Evolutionary conservation across 2,888 invertebrate species (phyloP).

Genomic region (Blera fallax): DNA sequence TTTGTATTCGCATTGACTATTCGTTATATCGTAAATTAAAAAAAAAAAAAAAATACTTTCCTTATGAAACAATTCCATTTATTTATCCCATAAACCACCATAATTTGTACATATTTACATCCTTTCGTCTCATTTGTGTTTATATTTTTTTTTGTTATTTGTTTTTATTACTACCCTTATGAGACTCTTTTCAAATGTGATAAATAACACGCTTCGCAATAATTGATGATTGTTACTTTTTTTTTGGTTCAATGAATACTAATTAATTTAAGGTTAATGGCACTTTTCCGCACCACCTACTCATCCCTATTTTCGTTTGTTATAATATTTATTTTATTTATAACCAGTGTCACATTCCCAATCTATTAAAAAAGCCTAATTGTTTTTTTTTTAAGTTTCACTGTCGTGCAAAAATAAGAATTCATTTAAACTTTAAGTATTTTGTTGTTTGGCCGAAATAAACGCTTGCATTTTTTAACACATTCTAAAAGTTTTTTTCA

Average conservation of each 20-base stretch:
- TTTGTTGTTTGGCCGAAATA: slow-evolving; percentile 38
- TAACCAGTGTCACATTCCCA: slow-evolving; percentile 14
- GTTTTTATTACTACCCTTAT: slow-evolving; percentile 6
- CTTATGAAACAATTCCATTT: background rate
- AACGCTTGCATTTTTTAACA: slow-evolving; percentile 59
- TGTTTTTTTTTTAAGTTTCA: slow-evolving; percentile 12
- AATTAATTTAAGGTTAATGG: slow-evolving; percentile 43
- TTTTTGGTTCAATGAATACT: slow-evolving; percentile 13
- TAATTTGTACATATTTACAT: slow-evolving; percentile 13
- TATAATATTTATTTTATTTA: background rate
- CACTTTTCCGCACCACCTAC: slow-evolving; percentile 47
- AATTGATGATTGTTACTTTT: slow-evolving; percentile 5
- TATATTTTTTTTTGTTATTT: background rate
- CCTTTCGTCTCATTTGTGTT: slow-evolving; percentile 11
- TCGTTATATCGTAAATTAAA: too few relatives aligned
- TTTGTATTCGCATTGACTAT: background rate
- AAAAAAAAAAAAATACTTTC: background rate
- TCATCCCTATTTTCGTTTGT: slow-evolving; percentile 7
- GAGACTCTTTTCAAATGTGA: slow-evolving; percentile 69
- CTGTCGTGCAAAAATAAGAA: background rate
- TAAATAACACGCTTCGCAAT: slow-evolving; percentile 34
- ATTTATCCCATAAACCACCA: background rate
- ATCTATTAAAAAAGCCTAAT: slow-evolving; percentile 5
- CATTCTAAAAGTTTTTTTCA: slow-evolving; percentile 17
- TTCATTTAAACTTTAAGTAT: background rate